A percentile compares a stretch with the other conserved stretches of the same genome.
phyloP scores from a whole-genome alignment of 2,888 invertebrate genomes.

The Therioaphis trifolii region DNA sequence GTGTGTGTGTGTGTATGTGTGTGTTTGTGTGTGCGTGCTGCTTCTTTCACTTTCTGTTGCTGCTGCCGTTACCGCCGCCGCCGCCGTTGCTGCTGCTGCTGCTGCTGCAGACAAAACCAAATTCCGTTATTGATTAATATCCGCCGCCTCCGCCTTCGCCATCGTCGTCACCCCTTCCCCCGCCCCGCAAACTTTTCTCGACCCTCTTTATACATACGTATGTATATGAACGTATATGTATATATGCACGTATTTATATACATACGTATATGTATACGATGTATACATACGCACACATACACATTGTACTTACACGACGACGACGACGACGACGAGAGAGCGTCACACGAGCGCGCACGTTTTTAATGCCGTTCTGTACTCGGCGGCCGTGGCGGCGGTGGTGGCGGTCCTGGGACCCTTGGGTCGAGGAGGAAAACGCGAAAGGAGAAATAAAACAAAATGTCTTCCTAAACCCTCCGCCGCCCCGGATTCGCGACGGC shows the following conservation, averaged over 20 bases:
- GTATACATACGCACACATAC: no score
- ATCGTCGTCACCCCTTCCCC: no score
- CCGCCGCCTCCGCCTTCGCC: slow-evolving; percentile 28
- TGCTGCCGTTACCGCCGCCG: slow-evolving; percentile 11
- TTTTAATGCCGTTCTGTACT: slow-evolving; percentile 59
- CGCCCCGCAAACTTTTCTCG: slow-evolving; percentile 29
- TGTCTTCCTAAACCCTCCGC: slow-evolving; percentile 51
- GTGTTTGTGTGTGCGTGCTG: slow-evolving; percentile 16
- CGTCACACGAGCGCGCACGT: slow-evolving; percentile 60
- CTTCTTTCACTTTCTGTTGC: slow-evolving; percentile 61
- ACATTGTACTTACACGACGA: background rate
- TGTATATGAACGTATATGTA: background rate
- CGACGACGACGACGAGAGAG: slow-evolving; percentile 51
- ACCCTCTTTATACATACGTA: slow-evolving; percentile 5
- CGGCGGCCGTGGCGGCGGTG: slow-evolving; percentile 21
- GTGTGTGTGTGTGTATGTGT: background rate
- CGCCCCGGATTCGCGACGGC: background rate
- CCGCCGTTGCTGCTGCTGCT: background rate
- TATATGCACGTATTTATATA: background rate
- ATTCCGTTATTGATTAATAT: slow-evolving; percentile 63
- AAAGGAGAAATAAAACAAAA: slow-evolving; percentile 61
- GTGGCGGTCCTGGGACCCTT: slow-evolving; percentile 36
- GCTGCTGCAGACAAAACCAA: slow-evolving; percentile 60
- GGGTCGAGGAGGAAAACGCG: slow-evolving; percentile 49
- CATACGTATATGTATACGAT: no score